A percentile compares a stretch with the other conserved stretches of the same genome.
phyloP scores from a whole-genome alignment of 2,888 invertebrate genomes.

The Synergus itoensis region DNA sequence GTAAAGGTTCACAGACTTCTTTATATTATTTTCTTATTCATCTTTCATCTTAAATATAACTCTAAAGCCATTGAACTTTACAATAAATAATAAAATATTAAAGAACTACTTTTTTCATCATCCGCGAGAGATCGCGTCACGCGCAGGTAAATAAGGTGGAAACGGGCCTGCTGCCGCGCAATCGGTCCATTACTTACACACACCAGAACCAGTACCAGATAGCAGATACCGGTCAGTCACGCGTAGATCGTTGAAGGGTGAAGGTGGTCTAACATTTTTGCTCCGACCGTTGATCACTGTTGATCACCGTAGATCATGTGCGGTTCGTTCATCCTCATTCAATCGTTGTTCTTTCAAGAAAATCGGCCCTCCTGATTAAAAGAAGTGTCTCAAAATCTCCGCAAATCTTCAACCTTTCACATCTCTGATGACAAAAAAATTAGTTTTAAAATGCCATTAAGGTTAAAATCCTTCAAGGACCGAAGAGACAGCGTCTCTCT shows the following conservation, averaged over 20 bases:
- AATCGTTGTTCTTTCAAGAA: background rate
- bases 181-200: background rate
- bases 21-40: no score
- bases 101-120: background rate
- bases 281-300: conserved; percentile 1
- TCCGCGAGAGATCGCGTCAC: background rate
- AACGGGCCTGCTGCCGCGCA: background rate
- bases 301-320: no score
- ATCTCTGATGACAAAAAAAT: background rate
- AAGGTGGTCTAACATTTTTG: background rate
- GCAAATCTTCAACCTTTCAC: no score
- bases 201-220: no score
- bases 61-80: background rate
- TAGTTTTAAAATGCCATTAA: conserved; percentile 2
- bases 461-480: background rate
- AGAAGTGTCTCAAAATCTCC: background rate
- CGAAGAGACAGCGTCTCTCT: background rate
- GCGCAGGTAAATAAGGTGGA: conserved; percentile 1
- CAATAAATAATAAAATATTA: background rate
- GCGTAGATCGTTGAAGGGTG: conserved; percentile 37
- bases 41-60: no score
- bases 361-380: background rate
- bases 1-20: background rate
- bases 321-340: background rate
- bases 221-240: conserved; percentile 45